These are phyloP conservation scores for Semicossyphus pulcher DNA, from an alignment of 2,113 vertebrate species.

Conservation along the genomic window DNA sequence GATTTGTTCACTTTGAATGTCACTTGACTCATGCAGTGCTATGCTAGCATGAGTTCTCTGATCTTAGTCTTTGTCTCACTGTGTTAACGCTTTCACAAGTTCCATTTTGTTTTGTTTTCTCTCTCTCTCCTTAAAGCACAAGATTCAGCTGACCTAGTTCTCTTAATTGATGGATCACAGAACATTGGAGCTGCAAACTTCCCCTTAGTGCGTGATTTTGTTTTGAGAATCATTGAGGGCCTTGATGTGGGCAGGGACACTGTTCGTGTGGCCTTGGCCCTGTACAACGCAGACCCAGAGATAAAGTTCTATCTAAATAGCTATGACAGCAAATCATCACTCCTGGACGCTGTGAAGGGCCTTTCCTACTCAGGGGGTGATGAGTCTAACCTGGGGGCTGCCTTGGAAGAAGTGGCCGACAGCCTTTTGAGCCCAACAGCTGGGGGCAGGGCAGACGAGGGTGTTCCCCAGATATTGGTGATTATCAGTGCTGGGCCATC, in stretches of 20 bases:
- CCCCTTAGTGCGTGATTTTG: slow-evolving; percentile 90
- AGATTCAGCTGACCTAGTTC: slow-evolving; percentile 97
- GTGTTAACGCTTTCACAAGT: slow-evolving; percentile 95
- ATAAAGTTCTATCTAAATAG: slow-evolving; percentile 91
- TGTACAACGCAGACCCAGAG: slow-evolving; percentile 88
- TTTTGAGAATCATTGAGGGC: slow-evolving; percentile 92
- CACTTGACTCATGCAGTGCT: slow-evolving; percentile 85
- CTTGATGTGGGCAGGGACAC: slow-evolving; percentile 90
- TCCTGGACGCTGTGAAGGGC: slow-evolving; percentile 89
- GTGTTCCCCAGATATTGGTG: slow-evolving; percentile 92
- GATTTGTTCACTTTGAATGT: slow-evolving; percentile 89
- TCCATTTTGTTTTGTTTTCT: slow-evolving; percentile 90
- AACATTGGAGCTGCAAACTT: slow-evolving; percentile 95
- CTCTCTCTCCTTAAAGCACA: slow-evolving; percentile 88
- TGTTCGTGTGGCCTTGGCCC: slow-evolving; percentile 91
- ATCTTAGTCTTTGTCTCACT: slow-evolving; percentile 76
- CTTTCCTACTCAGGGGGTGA: slow-evolving; percentile 87
- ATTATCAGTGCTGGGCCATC: slow-evolving; percentile 91
- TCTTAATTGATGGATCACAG: slow-evolving; percentile 99
- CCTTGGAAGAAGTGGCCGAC: slow-evolving; percentile 90
- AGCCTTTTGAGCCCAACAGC: slow-evolving; percentile 87
- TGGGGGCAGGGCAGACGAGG: slow-evolving; percentile 94
- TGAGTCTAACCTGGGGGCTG: slow-evolving; percentile 90
- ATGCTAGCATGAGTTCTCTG: slow-evolving; percentile 85
- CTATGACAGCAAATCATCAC: slow-evolving; percentile 86